These are phyloP conservation scores for Scomberomorus guttatus DNA, from an alignment of 2,797 vertebrate genomes.

Conservation along the genomic window DNA sequence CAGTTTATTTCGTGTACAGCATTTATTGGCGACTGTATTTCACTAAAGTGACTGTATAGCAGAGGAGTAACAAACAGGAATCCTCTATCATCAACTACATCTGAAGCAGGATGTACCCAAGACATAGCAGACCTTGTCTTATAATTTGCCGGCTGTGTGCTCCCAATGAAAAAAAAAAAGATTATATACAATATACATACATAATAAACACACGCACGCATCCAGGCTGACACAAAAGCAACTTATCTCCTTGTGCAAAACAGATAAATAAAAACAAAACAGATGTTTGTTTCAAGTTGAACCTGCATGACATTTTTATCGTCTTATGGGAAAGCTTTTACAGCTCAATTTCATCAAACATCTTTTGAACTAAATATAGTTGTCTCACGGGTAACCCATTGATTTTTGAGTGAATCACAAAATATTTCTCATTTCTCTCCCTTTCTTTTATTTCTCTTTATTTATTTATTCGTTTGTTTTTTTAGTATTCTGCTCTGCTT, in stretches of 20 bases:
- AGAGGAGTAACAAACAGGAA: neutral
- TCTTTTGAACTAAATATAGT: conserved; percentile 37
- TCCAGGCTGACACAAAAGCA: neutral
- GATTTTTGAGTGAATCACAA: conserved; percentile 34
- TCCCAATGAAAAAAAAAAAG: neutral
- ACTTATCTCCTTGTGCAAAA: neutral
- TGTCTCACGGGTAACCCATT: neutral
- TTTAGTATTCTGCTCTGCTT: conserved; percentile 12
- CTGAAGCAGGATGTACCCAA: neutral
- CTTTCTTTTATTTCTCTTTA: conserved; percentile 16
- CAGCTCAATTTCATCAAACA: conserved; percentile 41
- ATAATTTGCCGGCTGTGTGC: neutral
- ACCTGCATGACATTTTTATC: neutral
- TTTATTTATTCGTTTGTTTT: conserved; percentile 13
- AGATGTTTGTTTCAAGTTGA: conserved; percentile 25
- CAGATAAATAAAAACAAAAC: conserved; percentile 18
- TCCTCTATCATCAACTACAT: neutral
- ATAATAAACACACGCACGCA: neutral
- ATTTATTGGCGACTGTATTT: neutral
- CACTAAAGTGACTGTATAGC: neutral
- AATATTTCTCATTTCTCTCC: conserved; percentile 19
- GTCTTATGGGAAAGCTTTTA: conserved; percentile 30
- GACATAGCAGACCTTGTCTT: conserved; percentile 1
- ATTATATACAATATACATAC: neutral
- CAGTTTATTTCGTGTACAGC: neutral